Evolutionary conservation across 2,797 vertebrate species (phyloP), one percentile per base, ranked within the genome.

Genomic region (Delichon dasypus): DNA sequence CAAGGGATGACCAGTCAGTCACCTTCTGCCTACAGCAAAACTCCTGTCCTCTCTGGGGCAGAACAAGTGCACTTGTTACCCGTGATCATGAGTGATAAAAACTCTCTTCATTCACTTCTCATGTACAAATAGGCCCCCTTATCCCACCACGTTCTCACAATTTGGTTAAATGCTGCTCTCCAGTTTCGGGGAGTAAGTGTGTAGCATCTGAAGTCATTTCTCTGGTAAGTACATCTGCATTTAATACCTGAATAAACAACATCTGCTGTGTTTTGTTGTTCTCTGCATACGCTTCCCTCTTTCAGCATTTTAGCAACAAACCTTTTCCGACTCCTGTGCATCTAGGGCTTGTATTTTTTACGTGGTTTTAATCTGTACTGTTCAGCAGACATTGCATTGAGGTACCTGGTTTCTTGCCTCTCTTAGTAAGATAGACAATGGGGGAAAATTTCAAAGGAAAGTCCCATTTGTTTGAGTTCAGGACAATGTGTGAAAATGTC

Each of bases 151-250:
- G 0, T 34, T 67, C 60, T 85, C 64, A 48, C 0, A 14, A 25
- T 74, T 74, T 61, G n/a, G 45, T 48, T 82, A 65, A 90, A n/a
- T 77, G 80, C 88, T 85, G 90, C 80, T 94, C 93, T 93, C 94
- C 14, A 2, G 23, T 90, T 85, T 91, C 36, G 68, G 81, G 90
- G 94, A 94, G 75, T 3, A 57, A 65, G 68, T 45, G 44, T 67
- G 40, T 91, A 60, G 75, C 89, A 73, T 89, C 85, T 60, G 95
- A 76, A 67, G 61, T 83, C 62, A 67, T 65, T 92, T 15, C 65
- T 92, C 66, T 64, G 97, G 97, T 97, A 97, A 97, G 97, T 97
- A 95, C 85, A 30, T 34, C 67, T 89, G 81, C 78, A 54, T 96
- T 92, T 94, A 75, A 34, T 92, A 53, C 67, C 65, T 77, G 42